Percentiles rank a stretch among this genome's conserved stretches.
Conservation (phyloP, 92 coral and sea anemone genomes). For the Epizoanthus scotinus region DNA sequence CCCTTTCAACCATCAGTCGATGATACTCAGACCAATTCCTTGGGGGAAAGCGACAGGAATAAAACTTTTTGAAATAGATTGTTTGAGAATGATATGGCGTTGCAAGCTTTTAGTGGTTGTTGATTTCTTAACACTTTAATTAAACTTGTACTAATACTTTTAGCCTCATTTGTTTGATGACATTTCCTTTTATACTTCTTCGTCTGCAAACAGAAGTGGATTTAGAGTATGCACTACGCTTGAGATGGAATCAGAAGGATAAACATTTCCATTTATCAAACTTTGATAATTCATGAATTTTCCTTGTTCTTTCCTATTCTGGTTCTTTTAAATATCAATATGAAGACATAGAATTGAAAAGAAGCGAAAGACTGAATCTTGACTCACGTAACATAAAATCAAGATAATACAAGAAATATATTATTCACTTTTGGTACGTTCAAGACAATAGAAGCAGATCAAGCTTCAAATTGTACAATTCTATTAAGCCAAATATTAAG, state of each 20-base stretch:
- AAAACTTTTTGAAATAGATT: slow-evolving; percentile 21
- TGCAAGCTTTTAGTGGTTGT: slow-evolving; percentile 33
- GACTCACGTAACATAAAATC: slow-evolving; percentile 19
- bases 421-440: slow-evolving; percentile 24
- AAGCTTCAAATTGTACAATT: slow-evolving; percentile 19
- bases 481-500: slow-evolving; percentile 17
- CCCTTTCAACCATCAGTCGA: slow-evolving; percentile 14
- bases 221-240: not conserved
- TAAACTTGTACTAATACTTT: slow-evolving; percentile 47
- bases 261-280: slow-evolving; percentile 6
- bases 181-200: slow-evolving; percentile 23
- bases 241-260: not conserved
- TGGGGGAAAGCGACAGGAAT: slow-evolving; percentile 17
- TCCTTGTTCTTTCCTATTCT: not conserved
- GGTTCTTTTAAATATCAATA: not conserved
- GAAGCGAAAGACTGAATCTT: not conserved
- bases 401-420: slow-evolving; percentile 14
- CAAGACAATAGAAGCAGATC: slow-evolving; percentile 28
- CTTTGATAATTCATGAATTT: not conserved
- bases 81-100: slow-evolving; percentile 27
- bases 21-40: slow-evolving; percentile 8
- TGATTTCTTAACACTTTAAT: slow-evolving; percentile 41
- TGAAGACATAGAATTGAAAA: not conserved
- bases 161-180: slow-evolving; percentile 40
- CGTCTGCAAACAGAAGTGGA: slow-evolving; percentile 34